Base-by-base conservation (phyloP, 2,888 invertebrate species). In the Melanargia galathea region DNA sequence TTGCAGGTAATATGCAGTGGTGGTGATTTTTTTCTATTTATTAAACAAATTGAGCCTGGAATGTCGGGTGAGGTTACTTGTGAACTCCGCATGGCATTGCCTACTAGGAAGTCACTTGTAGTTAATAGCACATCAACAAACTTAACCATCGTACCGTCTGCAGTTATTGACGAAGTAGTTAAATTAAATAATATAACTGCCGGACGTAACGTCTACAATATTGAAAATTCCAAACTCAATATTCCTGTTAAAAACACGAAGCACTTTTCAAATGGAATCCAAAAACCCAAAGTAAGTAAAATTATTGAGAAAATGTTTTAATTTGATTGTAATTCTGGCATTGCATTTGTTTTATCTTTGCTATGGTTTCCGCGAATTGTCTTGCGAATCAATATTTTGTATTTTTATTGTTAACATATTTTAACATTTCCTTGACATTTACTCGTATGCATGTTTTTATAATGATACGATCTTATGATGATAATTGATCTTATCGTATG, bases 51-150 rank as follows among this genome's bases (percentile, higher is more conserved):
- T 2, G 73, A 75, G 6, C 73, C 73, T 0, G 71, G 69, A 6
- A 79, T 80, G 79, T 66, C 67, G 0, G 79, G 79, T 0, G 64
- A 70, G 8, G 72, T 78, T 0, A 62, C 66, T 0, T 80, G 79
- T 40, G 75, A 79, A 43, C 65, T 80, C 5, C 71, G 75, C 2
- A 70, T 62, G 38, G 55, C 69, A 2, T 46, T 70, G 3, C 73
- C 73, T 0, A 61, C 65, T 13, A 61, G 67, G 6, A 71, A 64
- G 66, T 72, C 72, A 0, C 48, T 74, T 1, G 55, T 67, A 16
- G 56, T 75, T 0, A 65, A 64, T 18, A 68, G 68, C n/a, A 67
- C 70, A 1, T 22, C 64, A 3, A 65, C 73, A 2, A 48, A 58
- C 24, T 54, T 73, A n/a, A 57, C 63, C 1, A 67, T 71, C 8